These are phyloP conservation scores for Adelognathus sp. DNA, from an alignment of 2,888 invertebrate species.

Conservation along the genomic window DNA sequence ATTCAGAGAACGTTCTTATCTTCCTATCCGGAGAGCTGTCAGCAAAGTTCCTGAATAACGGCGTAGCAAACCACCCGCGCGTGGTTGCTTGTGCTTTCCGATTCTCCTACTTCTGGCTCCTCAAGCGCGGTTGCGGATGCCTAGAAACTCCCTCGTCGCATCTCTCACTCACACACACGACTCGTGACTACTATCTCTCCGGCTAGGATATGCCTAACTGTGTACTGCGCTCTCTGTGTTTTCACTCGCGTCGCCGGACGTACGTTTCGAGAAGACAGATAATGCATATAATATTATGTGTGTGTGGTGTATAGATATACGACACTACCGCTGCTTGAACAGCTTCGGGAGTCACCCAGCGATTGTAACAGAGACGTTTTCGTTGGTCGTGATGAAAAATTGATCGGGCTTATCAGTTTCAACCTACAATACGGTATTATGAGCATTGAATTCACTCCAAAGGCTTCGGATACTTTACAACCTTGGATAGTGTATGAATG, in stretches of 20 bases:
- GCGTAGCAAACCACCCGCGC: slow-evolving; percentile 63
- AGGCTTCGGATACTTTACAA: slow-evolving; percentile 2
- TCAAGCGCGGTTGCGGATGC: slow-evolving; percentile 5
- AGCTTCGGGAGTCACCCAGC: slow-evolving; percentile 53
- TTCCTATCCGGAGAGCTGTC: slow-evolving; percentile 81
- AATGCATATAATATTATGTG: slow-evolving; percentile 68
- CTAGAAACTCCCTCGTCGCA: background rate
- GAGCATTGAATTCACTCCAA: slow-evolving; percentile 16
- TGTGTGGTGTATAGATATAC: slow-evolving; percentile 4
- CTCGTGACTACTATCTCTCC: slow-evolving; percentile 72
- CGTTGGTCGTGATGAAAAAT: slow-evolving; percentile 49
- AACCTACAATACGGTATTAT: slow-evolving; percentile 19
- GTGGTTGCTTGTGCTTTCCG: slow-evolving; percentile 40
- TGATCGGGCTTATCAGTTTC: slow-evolving; percentile 42
- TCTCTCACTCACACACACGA: slow-evolving; percentile 11
- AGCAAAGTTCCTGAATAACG: slow-evolving; percentile 81
- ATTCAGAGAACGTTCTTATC: slow-evolving; percentile 81
- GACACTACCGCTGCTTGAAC: slow-evolving; percentile 21
- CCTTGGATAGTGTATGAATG: slow-evolving; percentile 34
- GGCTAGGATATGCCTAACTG: slow-evolving; percentile 79
- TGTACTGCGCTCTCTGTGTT: slow-evolving; percentile 68
- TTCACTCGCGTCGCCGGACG: slow-evolving; percentile 77
- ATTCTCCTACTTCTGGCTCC: slow-evolving; percentile 29
- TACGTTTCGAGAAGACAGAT: slow-evolving; percentile 76
- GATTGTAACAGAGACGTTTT: slow-evolving; percentile 34